Base-by-base conservation (phyloP, 1,140 invertebrate genomes). In the Ptiloglossa arizonensis region DNA sequence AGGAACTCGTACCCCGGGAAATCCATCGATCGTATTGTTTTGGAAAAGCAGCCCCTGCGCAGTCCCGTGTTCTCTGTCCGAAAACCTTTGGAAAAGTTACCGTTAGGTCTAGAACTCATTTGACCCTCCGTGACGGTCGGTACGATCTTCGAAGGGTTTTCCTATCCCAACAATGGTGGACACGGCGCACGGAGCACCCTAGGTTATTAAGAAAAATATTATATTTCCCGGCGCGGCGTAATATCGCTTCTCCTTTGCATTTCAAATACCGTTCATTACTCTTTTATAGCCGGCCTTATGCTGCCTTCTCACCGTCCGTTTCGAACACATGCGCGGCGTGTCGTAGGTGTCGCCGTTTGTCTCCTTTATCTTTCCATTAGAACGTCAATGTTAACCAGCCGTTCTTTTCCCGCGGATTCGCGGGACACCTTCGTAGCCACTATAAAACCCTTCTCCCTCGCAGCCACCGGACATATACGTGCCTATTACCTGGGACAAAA, bases 401-500 rank as follows among this genome's bases (percentile, higher is more conserved):
- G 54, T 57, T 32, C 44, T n/a, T 48, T 50, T 8, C 19, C 44
- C n/a, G 38, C 13, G 68, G 22, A 32, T 46, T 15, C 35, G 19
- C 22, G 17, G 66, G 32, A 50, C 24, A 32, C 19, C 6, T 9
- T 8, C 5, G 19, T 22, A 32, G 9, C 54, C 57, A 38, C 63
- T 11, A 70, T 64, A 66, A 57, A 60, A 52, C 32, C 48, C 15
- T 71, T 46, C 56, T 41, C 52, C 70, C 19, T 52, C 48, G 32
- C 57, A 52, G 27, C 69, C 70, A 79, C 57, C 29, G 52, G 56
- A 56, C 72, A 64, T 63, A 69, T 46, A 80, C 69, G 75, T 78
- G 69, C 46, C 81, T 75, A 85, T 85, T 84, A 85, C 76, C 80
- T 73, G 73, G 75, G 73, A 80, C 67, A 80, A 54, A 83, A 83